Base-by-base conservation (phyloP, 2,113 vertebrate genomes). In the Hypanus sabinus region DNA sequence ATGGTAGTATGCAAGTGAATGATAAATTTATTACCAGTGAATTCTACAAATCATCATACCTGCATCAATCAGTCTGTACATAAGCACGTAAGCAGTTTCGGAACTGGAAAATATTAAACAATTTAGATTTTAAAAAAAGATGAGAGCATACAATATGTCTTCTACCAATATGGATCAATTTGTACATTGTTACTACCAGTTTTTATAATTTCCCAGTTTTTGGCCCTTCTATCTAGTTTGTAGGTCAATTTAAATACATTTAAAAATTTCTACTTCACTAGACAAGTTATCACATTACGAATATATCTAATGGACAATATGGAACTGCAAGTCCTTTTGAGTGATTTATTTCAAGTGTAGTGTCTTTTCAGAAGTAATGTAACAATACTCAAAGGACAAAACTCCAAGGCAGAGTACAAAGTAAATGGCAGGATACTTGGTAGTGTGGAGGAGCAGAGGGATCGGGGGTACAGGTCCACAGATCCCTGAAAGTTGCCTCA, bases 41-140 rank as follows among this genome's bases (percentile, higher is more conserved):
- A 46, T 46, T 46, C 46, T 46, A 1, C 46, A n/a, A 46, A 46
- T 46, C 46, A 46, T 46, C 46, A 46, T 46, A 46, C 46, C 46
- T 46, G 46, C 46, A 46, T 46, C 46, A 3, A 30, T 33, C 57
- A 57, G 62, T 88, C 60, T 91, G 87, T 91, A 91, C 87, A 68
- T 91, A 33, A 91, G 65, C 87, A 91, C 6, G 87, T 91, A 91
- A 60, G 87, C 57, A 9, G 57, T 91, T 33, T 91, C 33, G 30
- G 62, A 91, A 0, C 87, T 91, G n/a, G 12, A 91, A 91, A 33
- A 91, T 87, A 91, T 88, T 60, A 88, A 88, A 62, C 16, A 81
- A 55, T 24, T 57, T n/a, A 88, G 27, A n/a, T 62, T 12, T 76
- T n/a, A 24, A 36, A 18, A 87, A 20, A 22, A 5, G n/a, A n/a